Evolutionary conservation across 1,140 invertebrate genomes (phyloP), one percentile per base, ranked within the genome.

Genomic region (Zaprionus vittiger): DNA sequence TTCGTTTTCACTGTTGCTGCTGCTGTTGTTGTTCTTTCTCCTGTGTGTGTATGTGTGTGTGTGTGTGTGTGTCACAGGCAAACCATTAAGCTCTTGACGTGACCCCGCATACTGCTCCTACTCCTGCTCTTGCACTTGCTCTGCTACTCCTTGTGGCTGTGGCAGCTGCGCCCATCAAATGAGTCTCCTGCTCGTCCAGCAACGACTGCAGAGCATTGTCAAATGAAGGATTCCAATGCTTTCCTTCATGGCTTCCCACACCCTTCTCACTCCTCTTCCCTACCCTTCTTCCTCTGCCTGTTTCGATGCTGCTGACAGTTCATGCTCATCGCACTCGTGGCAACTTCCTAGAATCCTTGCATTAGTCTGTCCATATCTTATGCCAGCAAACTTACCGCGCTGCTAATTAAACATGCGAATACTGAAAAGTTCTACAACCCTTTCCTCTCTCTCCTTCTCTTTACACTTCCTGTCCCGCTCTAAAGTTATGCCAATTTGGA

Each of bases 401-500:
- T 77, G 75, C 83, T 87, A 87, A 86, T 86, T 86, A 86, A 77
- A 57, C 80, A 71, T 71, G 73, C 80, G 52, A 81, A 70, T 65
- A 72, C 68, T 52, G 17, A 20, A 61, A 79, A 75, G 49, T 79
- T 60, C 26, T 12, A 37, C 20, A 47, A 31, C 9, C n/a, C 20
- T 38, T 44, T 34, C 17, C 12, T 4, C 38, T 59, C 41, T n/a
- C 47, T 34, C 12, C 34, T 22, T 12, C 37, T 63, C 44, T 38
- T 37, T 14, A 28, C 31, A 24, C 17, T 17, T n/a, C 41, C 55
- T n/a, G 20, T 38, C 28, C 4, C 38, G 31, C 74, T 78, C 57
- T 78, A 70, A 89, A 87, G 81, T 87, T 84, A 84, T 80, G 84
- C 81, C 81, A 87, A 90, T 87, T 87, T 75, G 73, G 81, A 62